These are phyloP conservation scores for Sinocyclocheilus anshuiensis DNA, from an alignment of 2,113 vertebrate species.

Conservation along the genomic window DNA sequence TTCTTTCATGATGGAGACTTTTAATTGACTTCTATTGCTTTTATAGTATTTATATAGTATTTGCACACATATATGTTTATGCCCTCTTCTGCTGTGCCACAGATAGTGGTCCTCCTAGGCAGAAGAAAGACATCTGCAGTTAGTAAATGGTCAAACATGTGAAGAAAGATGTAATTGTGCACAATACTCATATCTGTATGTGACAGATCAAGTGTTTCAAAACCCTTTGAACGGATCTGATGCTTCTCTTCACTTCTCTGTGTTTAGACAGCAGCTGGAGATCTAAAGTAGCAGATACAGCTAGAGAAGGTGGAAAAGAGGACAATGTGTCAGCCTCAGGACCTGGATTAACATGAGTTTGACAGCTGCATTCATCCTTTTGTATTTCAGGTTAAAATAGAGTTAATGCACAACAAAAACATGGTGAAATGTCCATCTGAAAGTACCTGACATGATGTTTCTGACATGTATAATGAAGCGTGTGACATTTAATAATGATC, in stretches of 20 bases:
- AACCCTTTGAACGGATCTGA: background rate
- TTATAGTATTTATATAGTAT: no score
- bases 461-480: slow-evolving; percentile 11
- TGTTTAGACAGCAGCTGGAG: background rate
- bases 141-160: background rate
- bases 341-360: background rate
- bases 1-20: background rate
- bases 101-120: background rate
- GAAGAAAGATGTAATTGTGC: background rate
- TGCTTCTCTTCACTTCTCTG: background rate
- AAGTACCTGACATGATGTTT: background rate
- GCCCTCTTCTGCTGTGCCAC: background rate
- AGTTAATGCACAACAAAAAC: no score
- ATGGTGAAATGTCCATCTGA: background rate
- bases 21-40: background rate
- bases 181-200: background rate
- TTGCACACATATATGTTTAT: no score
- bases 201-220: background rate
- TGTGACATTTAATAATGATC: slow-evolving; percentile 12
- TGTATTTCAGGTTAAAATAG: background rate
- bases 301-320: background rate
- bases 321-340: slow-evolving; percentile 2
- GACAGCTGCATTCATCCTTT: background rate
- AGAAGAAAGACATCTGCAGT: background rate
- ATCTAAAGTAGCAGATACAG: background rate